Conservation (phyloP, 1,140 invertebrate species). For the Drosophila pallidifrons region DNA sequence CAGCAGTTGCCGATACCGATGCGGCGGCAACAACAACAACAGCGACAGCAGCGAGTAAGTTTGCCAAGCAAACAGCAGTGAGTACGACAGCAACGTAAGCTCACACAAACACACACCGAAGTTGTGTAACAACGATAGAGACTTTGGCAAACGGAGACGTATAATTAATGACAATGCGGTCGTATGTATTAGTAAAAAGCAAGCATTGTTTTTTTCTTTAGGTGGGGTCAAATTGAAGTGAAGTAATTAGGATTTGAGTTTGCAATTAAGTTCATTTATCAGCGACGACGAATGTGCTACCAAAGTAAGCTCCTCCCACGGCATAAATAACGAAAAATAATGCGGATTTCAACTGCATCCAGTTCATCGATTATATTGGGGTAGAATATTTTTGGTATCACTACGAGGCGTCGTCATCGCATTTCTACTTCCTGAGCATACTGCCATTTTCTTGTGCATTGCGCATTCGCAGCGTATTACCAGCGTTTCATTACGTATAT, state of each 20-base stretch:
- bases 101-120: slow-evolving; percentile 25
- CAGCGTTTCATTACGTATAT: slow-evolving; percentile 66
- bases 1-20: slow-evolving; percentile 24
- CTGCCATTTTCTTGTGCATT: slow-evolving; percentile 66
- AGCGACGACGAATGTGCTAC: slow-evolving; percentile 29
- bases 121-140: not conserved
- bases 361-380: not conserved
- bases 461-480: slow-evolving; percentile 42
- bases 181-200: not conserved
- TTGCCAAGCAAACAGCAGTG: slow-evolving; percentile 65
- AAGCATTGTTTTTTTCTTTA: slow-evolving; percentile 40
- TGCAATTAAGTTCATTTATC: slow-evolving; percentile 78
- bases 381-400: not conserved
- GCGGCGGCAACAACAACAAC: slow-evolving; percentile 17
- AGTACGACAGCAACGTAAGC: slow-evolving; percentile 71
- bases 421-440: slow-evolving; percentile 17
- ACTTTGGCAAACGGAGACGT: slow-evolving; percentile 41
- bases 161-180: slow-evolving; percentile 73
- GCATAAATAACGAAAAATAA: slow-evolving; percentile 17
- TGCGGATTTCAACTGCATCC: slow-evolving; percentile 10
- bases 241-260: slow-evolving; percentile 80
- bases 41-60: slow-evolving; percentile 54
- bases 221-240: slow-evolving; percentile 63
- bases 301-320: slow-evolving; percentile 3
- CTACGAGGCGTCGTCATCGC: slow-evolving; percentile 1